phyloP scores from a whole-genome alignment of 2,113 vertebrate genomes.

The Phocoena sinus region DNA sequence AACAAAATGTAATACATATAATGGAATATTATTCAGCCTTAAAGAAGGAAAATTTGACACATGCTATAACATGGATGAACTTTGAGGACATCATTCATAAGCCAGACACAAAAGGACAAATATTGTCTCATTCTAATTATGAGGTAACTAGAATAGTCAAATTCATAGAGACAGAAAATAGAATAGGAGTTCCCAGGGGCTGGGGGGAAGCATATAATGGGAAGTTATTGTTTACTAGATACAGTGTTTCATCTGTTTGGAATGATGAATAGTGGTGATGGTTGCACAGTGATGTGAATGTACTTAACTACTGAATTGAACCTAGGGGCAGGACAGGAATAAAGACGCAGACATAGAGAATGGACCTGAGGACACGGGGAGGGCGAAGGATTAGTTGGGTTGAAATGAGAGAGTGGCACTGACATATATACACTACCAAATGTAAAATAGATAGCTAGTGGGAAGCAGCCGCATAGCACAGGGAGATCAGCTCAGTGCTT shows the following conservation, averaged over 20 bases:
- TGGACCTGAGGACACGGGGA: too few species aligned
- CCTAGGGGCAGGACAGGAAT: neutral
- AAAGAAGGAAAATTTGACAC: neutral
- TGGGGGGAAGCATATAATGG: neutral
- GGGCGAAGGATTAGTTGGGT: too few species aligned
- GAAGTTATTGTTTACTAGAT: neutral
- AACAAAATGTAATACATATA: too few species aligned
- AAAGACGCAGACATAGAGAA: too few species aligned
- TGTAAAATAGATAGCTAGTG: too few species aligned
- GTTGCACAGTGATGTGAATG: neutral
- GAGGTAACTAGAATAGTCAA: neutral
- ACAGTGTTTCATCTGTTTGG: neutral
- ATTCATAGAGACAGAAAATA: neutral
- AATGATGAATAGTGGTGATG: neutral
- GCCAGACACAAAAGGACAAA: neutral
- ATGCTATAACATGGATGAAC: neutral
- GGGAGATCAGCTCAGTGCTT: too few species aligned
- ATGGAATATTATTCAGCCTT: neutral
- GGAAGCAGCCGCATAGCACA: too few species aligned
- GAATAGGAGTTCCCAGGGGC: neutral
- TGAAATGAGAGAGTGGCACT: too few species aligned
- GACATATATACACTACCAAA: too few species aligned
- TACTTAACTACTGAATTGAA: neutral
- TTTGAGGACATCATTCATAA: neutral
- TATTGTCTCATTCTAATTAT: neutral